Conservation (phyloP, 2,888 invertebrate genomes). For the Timema podura region DNA sequence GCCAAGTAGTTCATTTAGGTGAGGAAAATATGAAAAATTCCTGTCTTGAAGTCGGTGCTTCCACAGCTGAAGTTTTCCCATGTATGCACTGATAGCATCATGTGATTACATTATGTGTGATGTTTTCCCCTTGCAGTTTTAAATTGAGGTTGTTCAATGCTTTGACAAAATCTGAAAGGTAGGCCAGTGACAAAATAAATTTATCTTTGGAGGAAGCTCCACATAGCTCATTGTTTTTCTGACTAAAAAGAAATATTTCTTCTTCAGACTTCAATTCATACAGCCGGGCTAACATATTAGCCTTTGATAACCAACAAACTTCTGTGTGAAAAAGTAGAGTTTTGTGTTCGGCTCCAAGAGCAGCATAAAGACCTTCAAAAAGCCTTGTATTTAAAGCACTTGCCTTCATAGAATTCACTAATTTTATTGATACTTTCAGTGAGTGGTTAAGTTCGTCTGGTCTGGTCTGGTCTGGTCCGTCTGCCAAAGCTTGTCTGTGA, state of each 20-base stretch:
- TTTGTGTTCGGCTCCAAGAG: not conserved
- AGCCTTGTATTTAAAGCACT: not conserved
- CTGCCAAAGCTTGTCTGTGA: no score
- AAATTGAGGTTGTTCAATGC: not conserved
- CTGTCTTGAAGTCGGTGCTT: no score
- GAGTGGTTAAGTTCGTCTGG: not conserved
- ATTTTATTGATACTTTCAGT: constrained; percentile 8
- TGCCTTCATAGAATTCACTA: not conserved
- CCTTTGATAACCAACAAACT: not conserved
- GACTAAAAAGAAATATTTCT: not conserved
- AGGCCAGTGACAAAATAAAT: not conserved
- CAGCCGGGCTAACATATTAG: constrained; percentile 5
- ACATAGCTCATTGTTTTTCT: not conserved
- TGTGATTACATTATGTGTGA: not conserved
- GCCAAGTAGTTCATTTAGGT: no score
- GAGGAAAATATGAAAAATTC: no score
- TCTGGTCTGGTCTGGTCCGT: not conserved
- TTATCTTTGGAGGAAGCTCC: not conserved
- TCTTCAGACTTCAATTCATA: not conserved
- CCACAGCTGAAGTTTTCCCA: no score
- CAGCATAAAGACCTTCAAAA: constrained; percentile 6
- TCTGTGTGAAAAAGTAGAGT: no score
- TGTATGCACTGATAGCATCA: no score
- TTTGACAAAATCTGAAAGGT: not conserved
- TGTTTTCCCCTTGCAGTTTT: not conserved